Base-by-base conservation (phyloP, 1,140 invertebrate genomes). In the Elysia chlorotica region DNA sequence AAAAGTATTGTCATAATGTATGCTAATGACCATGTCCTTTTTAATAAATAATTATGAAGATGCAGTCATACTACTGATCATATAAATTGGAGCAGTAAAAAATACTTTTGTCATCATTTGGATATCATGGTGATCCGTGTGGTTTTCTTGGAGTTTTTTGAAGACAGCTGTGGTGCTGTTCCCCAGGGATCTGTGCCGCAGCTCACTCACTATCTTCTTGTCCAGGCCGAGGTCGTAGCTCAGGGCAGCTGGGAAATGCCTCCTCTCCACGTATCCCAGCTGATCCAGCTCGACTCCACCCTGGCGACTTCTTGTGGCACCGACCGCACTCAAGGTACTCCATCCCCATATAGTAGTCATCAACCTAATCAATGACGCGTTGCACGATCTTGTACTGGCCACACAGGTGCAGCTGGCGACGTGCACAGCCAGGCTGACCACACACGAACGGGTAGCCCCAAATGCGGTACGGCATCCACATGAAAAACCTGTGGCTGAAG, bases 171-270 rank as follows among this genome's bases (percentile, higher is more conserved):
- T 74, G 30, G 71, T 68, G 59, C 75, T 74, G 66, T 78, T 74
- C n/a, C 77, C 77, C n/a, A 71, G 61, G 17, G 36, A 38, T 31
- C 73, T 63, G 59, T 76, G 65, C 30, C 75, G n/a, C 56, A 77
- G 41, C 38, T 23, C 17, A 1, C 19, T 0, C 17, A 61, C 28
- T 17, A 61, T 28, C 21, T 28, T 21, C 1, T 17, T 28, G 3
- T 61, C 57, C 17, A 17, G 17, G 19, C 21, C 57, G 2, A 23
- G 2, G 1, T 61, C 30, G 57, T 61, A 61, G 1, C 21, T 61
- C 0, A 61, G 57, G 3, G 30, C 28, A 17, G 57, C 57, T n/a
- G 57, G 57, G 57, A 61, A 61, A 21, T 61, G 57, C 57, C 19
- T 17, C 41, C 41, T 48, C 10, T 48, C 10, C 10, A n/a, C 41